Percentiles rank a stretch among this genome's conserved stretches.
Conservation (phyloP, 2,797 vertebrate species). For the Pterois miles region DNA sequence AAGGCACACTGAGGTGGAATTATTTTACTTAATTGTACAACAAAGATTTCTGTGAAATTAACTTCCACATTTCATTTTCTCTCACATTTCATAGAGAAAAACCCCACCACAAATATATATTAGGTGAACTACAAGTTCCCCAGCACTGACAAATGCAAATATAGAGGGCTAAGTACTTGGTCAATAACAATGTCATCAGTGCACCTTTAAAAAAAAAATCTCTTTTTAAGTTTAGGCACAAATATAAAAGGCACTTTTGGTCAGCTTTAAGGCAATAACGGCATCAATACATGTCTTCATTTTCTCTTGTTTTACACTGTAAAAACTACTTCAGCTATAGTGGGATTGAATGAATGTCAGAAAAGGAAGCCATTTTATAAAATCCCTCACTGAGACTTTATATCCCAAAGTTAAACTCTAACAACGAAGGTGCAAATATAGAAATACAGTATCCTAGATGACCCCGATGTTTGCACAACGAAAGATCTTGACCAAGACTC, state of each 20-base stretch:
- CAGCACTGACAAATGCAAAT: not conserved
- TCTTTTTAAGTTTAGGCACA: constrained; percentile 3
- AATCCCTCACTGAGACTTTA: not conserved
- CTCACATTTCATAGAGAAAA: not conserved
- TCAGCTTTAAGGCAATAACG: constrained; percentile 19
- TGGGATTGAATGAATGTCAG: not conserved
- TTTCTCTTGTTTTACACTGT: not conserved
- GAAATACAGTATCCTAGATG: constrained; percentile 12
- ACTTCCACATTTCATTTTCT: constrained; percentile 1
- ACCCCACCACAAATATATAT: not conserved
- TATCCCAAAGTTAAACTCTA: not conserved
- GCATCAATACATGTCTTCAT: not conserved
- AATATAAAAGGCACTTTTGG: constrained; percentile 56
- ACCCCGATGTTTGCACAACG: constrained; percentile 26
- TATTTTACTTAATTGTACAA: not conserved
- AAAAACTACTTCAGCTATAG: not conserved
- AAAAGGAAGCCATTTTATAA: not conserved
- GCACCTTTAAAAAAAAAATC: constrained; percentile 18
- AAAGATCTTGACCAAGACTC: constrained; percentile 25
- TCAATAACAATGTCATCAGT: constrained; percentile 25
- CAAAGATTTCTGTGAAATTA: not conserved
- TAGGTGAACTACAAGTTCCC: not conserved
- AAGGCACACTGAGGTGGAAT: not conserved
- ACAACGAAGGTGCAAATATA: constrained; percentile 49
- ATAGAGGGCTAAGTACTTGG: constrained; percentile 7